phyloP scores from a whole-genome alignment of 1,140 invertebrate genomes.

The Hypsibius dujardini region DNA sequence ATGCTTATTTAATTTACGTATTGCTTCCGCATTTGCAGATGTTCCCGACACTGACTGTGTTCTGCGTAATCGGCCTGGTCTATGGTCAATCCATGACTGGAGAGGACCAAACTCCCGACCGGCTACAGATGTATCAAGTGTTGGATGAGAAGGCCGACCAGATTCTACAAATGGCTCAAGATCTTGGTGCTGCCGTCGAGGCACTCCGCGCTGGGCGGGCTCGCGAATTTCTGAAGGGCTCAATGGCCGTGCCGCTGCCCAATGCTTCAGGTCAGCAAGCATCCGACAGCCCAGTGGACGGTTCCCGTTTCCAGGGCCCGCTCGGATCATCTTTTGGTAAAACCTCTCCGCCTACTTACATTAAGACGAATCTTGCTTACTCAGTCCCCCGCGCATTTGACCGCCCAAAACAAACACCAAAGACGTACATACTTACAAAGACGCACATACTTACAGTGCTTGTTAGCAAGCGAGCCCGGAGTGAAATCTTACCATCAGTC shows the following conservation, averaged over 20 bases:
- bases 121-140: background rate
- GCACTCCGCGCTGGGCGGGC: background rate
- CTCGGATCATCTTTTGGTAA: background rate
- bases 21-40: no score
- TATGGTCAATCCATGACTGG: background rate
- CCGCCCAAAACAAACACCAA: no score
- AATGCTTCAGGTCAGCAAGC: background rate
- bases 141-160: background rate
- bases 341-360: no score
- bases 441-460: no score
- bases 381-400: no score
- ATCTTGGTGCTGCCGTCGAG: background rate
- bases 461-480: no score
- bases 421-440: no score
- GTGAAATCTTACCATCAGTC: no score
- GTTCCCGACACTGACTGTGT: background rate
- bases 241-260: background rate
- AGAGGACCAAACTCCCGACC: background rate
- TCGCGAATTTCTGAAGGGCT: constrained; percentile 1
- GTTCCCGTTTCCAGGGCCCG: background rate
- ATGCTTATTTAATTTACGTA: no score
- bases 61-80: background rate
- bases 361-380: background rate
- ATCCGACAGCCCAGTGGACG: background rate
- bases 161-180: background rate